Base-by-base conservation (phyloP, 2,113 vertebrate species). In the Hydrochoerus hydrochaeris region DNA sequence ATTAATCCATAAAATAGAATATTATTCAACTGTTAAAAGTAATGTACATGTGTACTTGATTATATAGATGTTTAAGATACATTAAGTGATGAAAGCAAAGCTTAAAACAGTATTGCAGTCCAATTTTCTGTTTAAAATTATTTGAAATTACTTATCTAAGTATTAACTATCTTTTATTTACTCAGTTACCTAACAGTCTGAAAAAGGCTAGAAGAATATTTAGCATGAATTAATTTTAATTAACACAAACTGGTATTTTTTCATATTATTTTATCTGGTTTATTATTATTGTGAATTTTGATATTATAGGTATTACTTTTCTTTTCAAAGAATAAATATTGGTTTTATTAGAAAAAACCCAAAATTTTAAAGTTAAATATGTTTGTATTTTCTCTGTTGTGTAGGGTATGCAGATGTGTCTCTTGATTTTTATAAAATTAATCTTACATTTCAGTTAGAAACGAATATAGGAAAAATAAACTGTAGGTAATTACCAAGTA, bases 341-440 rank as follows among this genome's bases (percentile, higher is more conserved):
- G 9, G 19, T 83, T 85, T 93, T 92, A 35, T n/a, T 95, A 84
- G 62, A 44, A 77, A 90, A 80, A 80, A 8, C 49, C 11, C 49
- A 85, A 58, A 71, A 92, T 63, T 85, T 93, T 67, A 88, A 94
- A 60, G 65, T 32, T 52, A 82, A 94, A 85, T 46, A 44, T 69
- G 9, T 41, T 30, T 52, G 5, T 85, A 63, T 87, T 73, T 92
- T 86, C 26, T 91, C 30, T 88, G 73, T 91, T 58, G 58, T 96
- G 28, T 91, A 46, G 84, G 81, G 63, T 38, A 82, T 71, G 38
- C 30, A 92, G 49, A 90, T 57, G 16, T 57, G 62, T 82, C 81
- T 85, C 88, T 46, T 49, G n/a, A 5, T 62, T 92, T 93, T 95
- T 58, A 88, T 49, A 80, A 94, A 95, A 82, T 58, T 12, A 85